Evolutionary conservation across 2,888 invertebrate genomes (phyloP), one percentile per base, ranked within the genome.

Genomic region (Leistus spinibarbis): DNA sequence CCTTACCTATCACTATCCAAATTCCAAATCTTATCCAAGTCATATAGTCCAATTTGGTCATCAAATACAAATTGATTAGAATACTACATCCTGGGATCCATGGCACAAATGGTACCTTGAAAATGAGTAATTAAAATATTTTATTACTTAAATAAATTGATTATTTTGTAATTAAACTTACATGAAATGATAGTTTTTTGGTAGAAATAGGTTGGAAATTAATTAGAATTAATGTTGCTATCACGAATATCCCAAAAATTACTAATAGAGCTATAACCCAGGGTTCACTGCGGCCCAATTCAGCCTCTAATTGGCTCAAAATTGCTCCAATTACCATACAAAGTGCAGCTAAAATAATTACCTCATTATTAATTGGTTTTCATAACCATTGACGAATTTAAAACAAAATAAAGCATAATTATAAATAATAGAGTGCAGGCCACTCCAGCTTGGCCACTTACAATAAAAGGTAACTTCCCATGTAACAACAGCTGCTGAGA

Each of bases 21-120:
- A 94, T 86, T 5, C 86, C 86, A 81, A 96, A 94, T 79, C 95
- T 87, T 13, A 94, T 86, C 97, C 97, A 97, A 0, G 96, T 96
- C 79, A 90, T 87, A 0, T 84, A 80, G 77, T 93, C 92, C 78
- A 97, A 87, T 83, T 94, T 91, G 69, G 94, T 88, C 95, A 97
- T 95, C 16, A 97, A 86, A 82, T 95, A 95, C 72, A 95, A 88
- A 83, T 97, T 97, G 62, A 94, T 89, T 79, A 95, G 89, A 78
- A 95, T 92, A 81, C 95, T 95, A 17, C 94, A 80, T 54, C 91
- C 91, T 0, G 97, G 96, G 70, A 96, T 83, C 82, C 94, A 88
- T 1, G 97, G 97, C 0, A 96, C 93, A 5, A 93, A 85, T 0
- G 96, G 96, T 7, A 96, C 94, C 92, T 95, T 85, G 65, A 86